A percentile compares a stretch with the other conserved stretches of the same genome.
Evolutionary conservation across 2,888 invertebrate species (phyloP).

Genomic region (Endotricha flammealis): DNA sequence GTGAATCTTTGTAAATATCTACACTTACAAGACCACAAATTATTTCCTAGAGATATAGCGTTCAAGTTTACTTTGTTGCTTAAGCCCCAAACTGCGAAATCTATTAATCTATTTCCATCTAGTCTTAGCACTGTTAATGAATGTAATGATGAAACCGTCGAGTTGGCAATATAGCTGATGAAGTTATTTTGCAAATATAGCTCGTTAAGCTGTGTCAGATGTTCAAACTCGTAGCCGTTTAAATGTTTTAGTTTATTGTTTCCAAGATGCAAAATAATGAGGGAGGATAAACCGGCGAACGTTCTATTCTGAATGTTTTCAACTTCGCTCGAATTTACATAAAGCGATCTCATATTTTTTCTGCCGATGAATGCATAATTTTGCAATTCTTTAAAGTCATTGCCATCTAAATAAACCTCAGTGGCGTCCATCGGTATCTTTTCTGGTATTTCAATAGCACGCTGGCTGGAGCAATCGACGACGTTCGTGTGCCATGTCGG

Average conservation of each 20-base stretch:
- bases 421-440: conserved; percentile 96
- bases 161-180: conserved; percentile 86
- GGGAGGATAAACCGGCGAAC: conserved; percentile 89
- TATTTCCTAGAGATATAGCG: conserved; percentile 87
- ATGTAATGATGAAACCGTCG: conserved; percentile 85
- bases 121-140: conserved; percentile 87
- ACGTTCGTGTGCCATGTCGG: conserved; percentile 95
- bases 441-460: conserved; percentile 86
- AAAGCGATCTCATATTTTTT: conserved; percentile 91
- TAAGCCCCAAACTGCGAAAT: conserved; percentile 88
- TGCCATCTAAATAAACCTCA: conserved; percentile 94
- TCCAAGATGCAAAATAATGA: conserved; percentile 89
- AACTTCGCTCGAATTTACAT: conserved; percentile 90
- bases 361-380: conserved; percentile 94
- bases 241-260: conserved; percentile 89
- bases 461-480: conserved; percentile 91
- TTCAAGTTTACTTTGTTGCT: conserved; percentile 81
- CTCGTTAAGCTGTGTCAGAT: conserved; percentile 87
- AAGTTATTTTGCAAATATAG: conserved; percentile 92
- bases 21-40: conserved; percentile 94
- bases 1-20: conserved; percentile 91
- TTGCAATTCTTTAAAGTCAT: conserved; percentile 89
- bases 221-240: conserved; percentile 91
- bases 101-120: conserved; percentile 89
- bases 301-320: conserved; percentile 92